phyloP scores from a whole-genome alignment of 2,797 vertebrate species.

The Chanos chanos region DNA sequence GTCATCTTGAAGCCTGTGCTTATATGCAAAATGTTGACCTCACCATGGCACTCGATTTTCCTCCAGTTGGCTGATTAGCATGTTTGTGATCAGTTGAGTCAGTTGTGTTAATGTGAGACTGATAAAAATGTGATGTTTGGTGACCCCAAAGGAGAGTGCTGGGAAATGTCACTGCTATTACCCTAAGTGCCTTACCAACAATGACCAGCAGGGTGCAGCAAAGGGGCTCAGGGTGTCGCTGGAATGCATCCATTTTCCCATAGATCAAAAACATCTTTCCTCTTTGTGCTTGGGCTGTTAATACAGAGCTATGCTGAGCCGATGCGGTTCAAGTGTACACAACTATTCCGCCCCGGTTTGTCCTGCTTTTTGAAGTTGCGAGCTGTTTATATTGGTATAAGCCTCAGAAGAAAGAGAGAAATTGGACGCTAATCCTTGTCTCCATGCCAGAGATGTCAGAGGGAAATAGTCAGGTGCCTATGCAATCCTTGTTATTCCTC shows the following conservation, averaged over 20 bases:
- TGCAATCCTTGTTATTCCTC: conserved; percentile 64
- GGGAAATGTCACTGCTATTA: neutral
- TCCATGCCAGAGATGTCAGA: conserved; percentile 68
- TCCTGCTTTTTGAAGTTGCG: conserved; percentile 68
- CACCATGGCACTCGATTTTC: too few relatives aligned
- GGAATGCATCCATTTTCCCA: conserved; percentile 31
- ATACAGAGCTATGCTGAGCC: conserved; percentile 65
- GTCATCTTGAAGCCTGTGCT: too few relatives aligned
- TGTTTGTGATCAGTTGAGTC: too few relatives aligned
- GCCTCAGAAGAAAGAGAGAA: conserved; percentile 68
- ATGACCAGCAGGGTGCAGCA: conserved; percentile 39
- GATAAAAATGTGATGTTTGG: too few relatives aligned
- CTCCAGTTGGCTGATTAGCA: too few relatives aligned
- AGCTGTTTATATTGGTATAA: conserved; percentile 69
- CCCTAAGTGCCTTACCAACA: neutral
- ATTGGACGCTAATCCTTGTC: conserved; percentile 73
- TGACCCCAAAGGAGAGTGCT: neutral
- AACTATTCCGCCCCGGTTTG: conserved; percentile 52
- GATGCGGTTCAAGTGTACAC: conserved; percentile 60
- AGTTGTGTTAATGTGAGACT: too few relatives aligned
- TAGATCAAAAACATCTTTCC: conserved; percentile 66
- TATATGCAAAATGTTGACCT: too few relatives aligned
- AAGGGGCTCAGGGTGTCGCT: conserved; percentile 1
- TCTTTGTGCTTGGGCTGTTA: conserved; percentile 63
- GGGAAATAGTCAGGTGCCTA: conserved; percentile 69